Conservation (phyloP, 2,888 invertebrate genomes). For the Dendrolimus houi region DNA sequence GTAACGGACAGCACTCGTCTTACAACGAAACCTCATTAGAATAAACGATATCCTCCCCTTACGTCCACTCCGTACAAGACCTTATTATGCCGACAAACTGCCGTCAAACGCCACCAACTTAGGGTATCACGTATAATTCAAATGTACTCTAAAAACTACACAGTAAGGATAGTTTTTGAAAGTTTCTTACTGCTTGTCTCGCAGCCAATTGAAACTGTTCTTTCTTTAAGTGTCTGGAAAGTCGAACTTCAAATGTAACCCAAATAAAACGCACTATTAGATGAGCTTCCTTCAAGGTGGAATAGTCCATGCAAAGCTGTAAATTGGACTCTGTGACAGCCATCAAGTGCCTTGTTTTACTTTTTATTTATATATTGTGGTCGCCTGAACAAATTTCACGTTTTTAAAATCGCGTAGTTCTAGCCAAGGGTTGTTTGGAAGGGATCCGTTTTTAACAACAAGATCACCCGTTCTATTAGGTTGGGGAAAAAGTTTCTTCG, state of each 20-base stretch:
- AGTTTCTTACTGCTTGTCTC: constrained; percentile 8
- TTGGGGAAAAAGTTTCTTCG: too few relatives aligned
- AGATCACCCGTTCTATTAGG: too few relatives aligned
- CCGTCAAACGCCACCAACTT: constrained; percentile 62
- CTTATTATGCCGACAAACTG: constrained; percentile 74
- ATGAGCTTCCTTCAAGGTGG: constrained; percentile 53
- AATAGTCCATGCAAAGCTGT: constrained; percentile 60
- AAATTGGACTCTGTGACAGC: constrained; percentile 61
- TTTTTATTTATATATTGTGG: constrained; percentile 5
- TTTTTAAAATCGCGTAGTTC: too few relatives aligned
- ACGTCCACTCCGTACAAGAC: constrained; percentile 70
- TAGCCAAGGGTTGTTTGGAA: too few relatives aligned
- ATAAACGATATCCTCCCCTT: constrained; percentile 75
- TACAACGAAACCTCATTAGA: constrained; percentile 64
- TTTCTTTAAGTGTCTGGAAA: constrained; percentile 18
- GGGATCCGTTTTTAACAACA: too few relatives aligned
- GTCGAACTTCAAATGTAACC: constrained; percentile 34
- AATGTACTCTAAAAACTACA: constrained; percentile 26
- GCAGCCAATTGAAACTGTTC: not conserved
- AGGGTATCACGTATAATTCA: constrained; percentile 17
- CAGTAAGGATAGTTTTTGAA: constrained; percentile 31
- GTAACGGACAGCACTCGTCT: not conserved
- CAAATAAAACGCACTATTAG: constrained; percentile 50
- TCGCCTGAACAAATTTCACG: too few relatives aligned
- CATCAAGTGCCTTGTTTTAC: constrained; percentile 41